These are phyloP conservation scores for Petrosia ficiformis DNA, from an alignment of 37 sponge, comb jelly and placozoan genomes.

Conservation along the genomic window DNA sequence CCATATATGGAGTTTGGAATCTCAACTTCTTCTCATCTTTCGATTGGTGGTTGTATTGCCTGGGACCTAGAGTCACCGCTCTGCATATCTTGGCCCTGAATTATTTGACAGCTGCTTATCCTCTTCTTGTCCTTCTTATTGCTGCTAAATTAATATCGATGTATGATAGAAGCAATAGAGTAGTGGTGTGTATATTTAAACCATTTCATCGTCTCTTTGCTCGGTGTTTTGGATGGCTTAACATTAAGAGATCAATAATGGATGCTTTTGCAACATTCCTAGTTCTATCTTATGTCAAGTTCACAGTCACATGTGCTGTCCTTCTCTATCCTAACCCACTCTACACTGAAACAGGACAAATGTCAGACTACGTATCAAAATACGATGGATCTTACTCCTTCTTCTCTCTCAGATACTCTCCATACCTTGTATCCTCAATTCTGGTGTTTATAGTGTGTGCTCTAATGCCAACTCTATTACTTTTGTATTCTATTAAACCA, in stretches of 20 bases:
- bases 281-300: slow-evolving; percentile 33
- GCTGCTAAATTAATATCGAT: background rate
- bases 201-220: background rate
- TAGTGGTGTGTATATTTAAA: background rate
- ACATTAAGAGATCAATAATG: slow-evolving; percentile 19
- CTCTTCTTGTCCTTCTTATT: background rate
- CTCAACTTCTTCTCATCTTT: background rate
- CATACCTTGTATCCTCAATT: background rate
- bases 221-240: background rate
- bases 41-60: background rate
- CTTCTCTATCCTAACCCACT: background rate
- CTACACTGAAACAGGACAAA: background rate
- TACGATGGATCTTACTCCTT: background rate
- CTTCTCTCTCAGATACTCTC: background rate
- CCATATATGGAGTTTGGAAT: slow-evolving; percentile 1
- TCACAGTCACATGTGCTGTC: background rate
- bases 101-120: background rate
- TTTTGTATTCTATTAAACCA: background rate
- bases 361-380: background rate
- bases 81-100: background rate
- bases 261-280: slow-evolving; percentile 45
- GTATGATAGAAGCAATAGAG: background rate
- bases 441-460: background rate
- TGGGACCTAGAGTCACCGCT: background rate
- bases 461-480: background rate